A percentile compares a stretch with the other conserved stretches of the same genome.
These are phyloP conservation scores for Paedocypris sp. DNA, from an alignment of 2,113 vertebrate genomes.

Conservation along the genomic window DNA sequence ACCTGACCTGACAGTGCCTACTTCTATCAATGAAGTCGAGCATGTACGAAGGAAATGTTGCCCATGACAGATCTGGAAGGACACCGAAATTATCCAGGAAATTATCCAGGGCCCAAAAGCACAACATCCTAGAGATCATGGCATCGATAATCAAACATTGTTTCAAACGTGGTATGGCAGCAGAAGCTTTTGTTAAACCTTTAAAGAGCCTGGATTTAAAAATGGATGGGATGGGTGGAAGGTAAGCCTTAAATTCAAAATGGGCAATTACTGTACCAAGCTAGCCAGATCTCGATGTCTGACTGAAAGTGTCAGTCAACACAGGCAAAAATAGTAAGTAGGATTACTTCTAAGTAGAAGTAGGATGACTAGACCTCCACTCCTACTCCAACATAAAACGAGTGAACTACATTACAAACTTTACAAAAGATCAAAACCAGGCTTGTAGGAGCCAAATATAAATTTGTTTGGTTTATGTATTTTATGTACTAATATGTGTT, in stretches of 20 bases:
- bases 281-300: conserved; percentile 5
- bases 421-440: no score
- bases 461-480: no score
- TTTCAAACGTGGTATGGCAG: conserved; percentile 8
- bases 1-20: conserved; percentile 18
- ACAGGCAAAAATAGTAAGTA: conserved; percentile 8
- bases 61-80: conserved; percentile 4
- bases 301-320: conserved; percentile 20
- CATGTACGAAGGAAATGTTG: conserved; percentile 3
- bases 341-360: no score
- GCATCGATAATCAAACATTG: background rate
- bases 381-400: no score
- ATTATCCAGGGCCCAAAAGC: conserved; percentile 7
- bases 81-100: no score
- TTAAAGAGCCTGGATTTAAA: conserved; percentile 23
- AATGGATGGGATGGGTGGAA: conserved; percentile 29
- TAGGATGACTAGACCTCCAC: no score
- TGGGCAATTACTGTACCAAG: conserved; percentile 19
- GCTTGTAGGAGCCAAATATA: no score
- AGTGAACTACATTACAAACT: no score
- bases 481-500: no score
- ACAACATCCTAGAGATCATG: conserved; percentile 19
- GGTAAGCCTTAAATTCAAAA: conserved; percentile 23
- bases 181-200: conserved; percentile 16
- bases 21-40: conserved; percentile 16